Evolutionary conservation across 2,113 vertebrate species (phyloP), one percentile per base, ranked within the genome.

Genomic region (Protomyctophum bolini): DNA sequence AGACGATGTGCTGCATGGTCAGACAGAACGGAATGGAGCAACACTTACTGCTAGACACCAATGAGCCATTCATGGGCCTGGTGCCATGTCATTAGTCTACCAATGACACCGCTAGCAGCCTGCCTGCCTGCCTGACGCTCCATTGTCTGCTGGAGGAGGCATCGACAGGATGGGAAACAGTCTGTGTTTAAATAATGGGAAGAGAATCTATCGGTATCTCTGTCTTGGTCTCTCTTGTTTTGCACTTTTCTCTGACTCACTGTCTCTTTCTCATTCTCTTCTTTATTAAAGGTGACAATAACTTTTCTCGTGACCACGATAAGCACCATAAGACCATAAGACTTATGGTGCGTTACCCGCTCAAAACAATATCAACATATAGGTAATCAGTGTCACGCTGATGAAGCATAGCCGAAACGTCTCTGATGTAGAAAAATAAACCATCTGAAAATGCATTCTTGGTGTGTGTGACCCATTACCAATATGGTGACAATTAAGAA

Each of bases 51-150:
- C 80, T 76, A 89, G 90, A 85, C 75, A 83, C 88, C 87, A 90
- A 91, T 89, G 90, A 91, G 87, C 81, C 90, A 76, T 89, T 75
- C 81, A 73, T 41, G 70, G 80, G 86, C 84, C 86, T 66, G 80
- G 78, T 83, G 82, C 88, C 87, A 90, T 87, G 81, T 89, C 88
- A 91, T 91, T 90, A 90, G 86, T 90, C 86, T 86, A 79, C 80
- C 83, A 78, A 79, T 86, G 88, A 88, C 89, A 89, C 81, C 6
- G 6, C 80, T 63, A 82, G 70, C 73, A 63, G 75, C 80, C 80
- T 72, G 77, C 80, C 33, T 21, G 21, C 21, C 21, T 21, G 21
- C 21, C 72, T 84, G 80, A 84, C 80, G 61, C 69, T 66, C 79
- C 75, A 83, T 87, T 89, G 88, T 91, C 81, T 87, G 68, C 50